A percentile compares a stretch with the other conserved stretches of the same genome.
phyloP scores from a whole-genome alignment of 1,140 invertebrate species.

The Marisa cornuarietis region DNA sequence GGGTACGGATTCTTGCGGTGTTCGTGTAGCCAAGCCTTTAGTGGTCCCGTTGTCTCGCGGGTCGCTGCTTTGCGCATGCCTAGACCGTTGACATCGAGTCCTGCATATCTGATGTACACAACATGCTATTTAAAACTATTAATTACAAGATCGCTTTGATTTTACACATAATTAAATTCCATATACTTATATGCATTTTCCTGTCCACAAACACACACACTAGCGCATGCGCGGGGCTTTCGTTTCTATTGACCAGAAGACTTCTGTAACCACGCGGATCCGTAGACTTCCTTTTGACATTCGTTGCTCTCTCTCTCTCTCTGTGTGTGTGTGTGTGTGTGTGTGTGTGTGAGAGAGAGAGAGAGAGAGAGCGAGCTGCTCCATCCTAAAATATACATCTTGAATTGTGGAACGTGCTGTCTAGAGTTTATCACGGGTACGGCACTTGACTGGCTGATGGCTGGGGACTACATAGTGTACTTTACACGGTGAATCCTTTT shows the following conservation, averaged over 20 bases:
- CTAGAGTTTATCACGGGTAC: no score
- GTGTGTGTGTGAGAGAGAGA: not conserved
- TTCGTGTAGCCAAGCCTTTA: conserved; percentile 96
- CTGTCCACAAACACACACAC: conserved; percentile 8
- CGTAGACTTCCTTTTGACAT: no score
- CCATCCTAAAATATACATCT: not conserved
- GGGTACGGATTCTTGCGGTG: conserved; percentile 99
- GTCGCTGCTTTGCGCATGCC: conserved; percentile 93
- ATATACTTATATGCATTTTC: not conserved
- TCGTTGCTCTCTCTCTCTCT: no score
- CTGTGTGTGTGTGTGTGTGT: no score
- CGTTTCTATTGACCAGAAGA: not conserved
- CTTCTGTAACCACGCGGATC: not conserved
- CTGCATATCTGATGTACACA: conserved; percentile 61
- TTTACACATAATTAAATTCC: not conserved
- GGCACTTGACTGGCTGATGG: no score
- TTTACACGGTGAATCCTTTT: no score
- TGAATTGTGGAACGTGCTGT: no score
- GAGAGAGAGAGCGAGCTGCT: no score
- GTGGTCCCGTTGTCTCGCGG: conserved; percentile 90
- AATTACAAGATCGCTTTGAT: not conserved
- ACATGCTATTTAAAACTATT: not conserved
- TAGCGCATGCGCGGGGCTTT: not conserved
- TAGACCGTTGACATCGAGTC: conserved; percentile 91
- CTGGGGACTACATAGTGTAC: no score